Evolutionary conservation across 2,888 invertebrate species (phyloP).

Genomic region (Leptarthrus brevirostris): DNA sequence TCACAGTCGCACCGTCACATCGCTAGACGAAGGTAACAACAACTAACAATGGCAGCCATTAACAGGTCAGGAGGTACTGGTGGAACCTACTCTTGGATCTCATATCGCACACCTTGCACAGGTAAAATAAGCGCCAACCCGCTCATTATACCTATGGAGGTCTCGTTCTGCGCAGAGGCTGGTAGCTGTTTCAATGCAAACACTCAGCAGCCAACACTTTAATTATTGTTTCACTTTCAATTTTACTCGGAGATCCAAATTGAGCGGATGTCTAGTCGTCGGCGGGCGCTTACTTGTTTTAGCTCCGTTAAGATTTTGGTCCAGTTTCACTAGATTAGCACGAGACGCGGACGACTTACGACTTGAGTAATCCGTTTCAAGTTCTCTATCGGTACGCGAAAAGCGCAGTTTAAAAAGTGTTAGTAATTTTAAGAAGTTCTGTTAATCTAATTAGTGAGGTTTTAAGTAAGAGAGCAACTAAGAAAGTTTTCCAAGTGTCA

Average conservation of each 20-base stretch:
- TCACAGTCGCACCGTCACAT: conserved; percentile 23
- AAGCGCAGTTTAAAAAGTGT: no score
- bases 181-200: conserved; percentile 14
- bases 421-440: no score
- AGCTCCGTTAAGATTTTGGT: conserved; percentile 8
- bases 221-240: conserved; percentile 50
- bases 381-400: no score
- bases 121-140: conserved; percentile 11
- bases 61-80: background rate
- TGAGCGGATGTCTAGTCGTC: conserved; percentile 47
- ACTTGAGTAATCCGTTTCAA: no score
- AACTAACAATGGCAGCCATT: background rate
- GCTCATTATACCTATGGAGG: background rate
- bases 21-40: conserved; percentile 31
- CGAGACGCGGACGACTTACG: background rate
- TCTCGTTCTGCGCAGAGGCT: conserved; percentile 32
- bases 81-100: background rate
- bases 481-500: background rate
- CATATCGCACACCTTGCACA: conserved; percentile 46
- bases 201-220: conserved; percentile 18
- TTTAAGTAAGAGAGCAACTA: background rate
- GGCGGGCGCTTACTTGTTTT: conserved; percentile 34
- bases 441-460: no score
- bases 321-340: background rate
- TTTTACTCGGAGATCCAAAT: conserved; percentile 44